These are phyloP conservation scores for Cavia aperea DNA, from an alignment of 2,113 vertebrate species.

Conservation along the genomic window DNA sequence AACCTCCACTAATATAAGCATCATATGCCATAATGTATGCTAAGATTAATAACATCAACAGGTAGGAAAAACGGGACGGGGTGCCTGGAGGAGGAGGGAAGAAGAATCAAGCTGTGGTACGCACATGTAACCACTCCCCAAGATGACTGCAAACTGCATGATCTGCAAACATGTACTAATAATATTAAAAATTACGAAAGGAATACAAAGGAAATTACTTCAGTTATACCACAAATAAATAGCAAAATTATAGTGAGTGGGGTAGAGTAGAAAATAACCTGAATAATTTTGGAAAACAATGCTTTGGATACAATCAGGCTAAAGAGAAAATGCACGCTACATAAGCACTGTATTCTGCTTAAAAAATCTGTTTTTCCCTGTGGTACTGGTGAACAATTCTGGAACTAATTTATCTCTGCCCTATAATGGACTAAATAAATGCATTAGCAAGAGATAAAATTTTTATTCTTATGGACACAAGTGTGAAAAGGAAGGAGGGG, in stretches of 20 bases:
- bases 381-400: neutral
- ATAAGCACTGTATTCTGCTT: neutral
- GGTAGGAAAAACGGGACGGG: neutral
- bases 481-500: neutral
- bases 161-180: neutral
- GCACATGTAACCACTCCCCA: neutral
- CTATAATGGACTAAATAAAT: neutral
- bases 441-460: neutral
- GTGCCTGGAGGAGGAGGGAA: neutral
- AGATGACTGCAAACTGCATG: neutral
- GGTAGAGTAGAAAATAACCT: neutral
- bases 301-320: neutral
- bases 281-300: neutral
- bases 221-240: constrained; percentile 2
- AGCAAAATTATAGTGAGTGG: neutral
- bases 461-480: neutral
- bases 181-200: neutral
- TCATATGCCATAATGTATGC: neutral
- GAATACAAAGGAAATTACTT: neutral
- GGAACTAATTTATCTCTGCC: neutral
- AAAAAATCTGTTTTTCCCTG: neutral
- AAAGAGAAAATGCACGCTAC: neutral
- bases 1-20: neutral
- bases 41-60: neutral
- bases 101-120: neutral